phyloP scores from a whole-genome alignment of 2,888 invertebrate genomes.

The Parnassius orleans region DNA sequence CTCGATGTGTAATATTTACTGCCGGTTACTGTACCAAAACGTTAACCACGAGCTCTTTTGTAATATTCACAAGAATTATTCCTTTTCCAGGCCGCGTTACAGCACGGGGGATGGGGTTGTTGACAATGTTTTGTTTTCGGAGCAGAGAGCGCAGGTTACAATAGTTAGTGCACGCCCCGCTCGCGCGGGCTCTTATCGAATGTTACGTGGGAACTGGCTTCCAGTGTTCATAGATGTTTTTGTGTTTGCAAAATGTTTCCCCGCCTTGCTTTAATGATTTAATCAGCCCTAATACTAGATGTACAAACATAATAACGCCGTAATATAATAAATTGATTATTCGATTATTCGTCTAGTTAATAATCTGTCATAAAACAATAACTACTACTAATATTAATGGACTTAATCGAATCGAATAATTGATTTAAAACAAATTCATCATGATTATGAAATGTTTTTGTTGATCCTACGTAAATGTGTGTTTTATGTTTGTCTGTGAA shows the following conservation, averaged over 20 bases:
- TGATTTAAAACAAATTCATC: too few species aligned
- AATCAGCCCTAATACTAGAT: background rate
- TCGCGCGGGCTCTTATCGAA: background rate
- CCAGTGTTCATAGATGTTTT: background rate
- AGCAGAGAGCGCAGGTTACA: conserved; percentile 7
- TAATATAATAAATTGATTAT: background rate
- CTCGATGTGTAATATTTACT: too few species aligned
- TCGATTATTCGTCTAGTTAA: background rate
- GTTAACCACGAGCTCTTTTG: background rate
- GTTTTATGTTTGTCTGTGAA: background rate
- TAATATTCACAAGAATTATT: background rate
- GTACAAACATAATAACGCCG: background rate
- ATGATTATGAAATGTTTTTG: too few species aligned
- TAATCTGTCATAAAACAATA: too few species aligned
- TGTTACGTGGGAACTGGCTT: conserved; percentile 1
- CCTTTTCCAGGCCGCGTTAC: conserved; percentile 18
- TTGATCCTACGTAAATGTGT: too few species aligned
- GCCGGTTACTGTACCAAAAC: background rate
- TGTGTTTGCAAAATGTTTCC: background rate
- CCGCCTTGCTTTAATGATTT: background rate
- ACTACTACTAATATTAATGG: too few species aligned
- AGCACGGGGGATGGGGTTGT: conserved; percentile 1
- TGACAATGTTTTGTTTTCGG: conserved; percentile 10
- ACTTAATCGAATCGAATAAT: background rate
- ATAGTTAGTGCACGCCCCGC: conserved; percentile 14